Conservation (phyloP, 2,888 invertebrate genomes). For the Phlogophora meticulosa region DNA sequence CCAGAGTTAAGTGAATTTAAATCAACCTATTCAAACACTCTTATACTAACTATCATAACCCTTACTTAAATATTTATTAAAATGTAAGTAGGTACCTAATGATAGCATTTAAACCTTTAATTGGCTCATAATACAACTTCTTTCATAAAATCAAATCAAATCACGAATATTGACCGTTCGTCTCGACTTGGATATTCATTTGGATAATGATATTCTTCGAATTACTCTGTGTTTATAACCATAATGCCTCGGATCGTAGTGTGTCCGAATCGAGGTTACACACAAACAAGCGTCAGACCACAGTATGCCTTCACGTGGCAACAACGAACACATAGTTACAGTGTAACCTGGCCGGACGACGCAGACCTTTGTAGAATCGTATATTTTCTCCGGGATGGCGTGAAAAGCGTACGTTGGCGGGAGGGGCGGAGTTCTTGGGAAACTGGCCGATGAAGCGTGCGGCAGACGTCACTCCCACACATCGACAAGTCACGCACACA, state of each 20-base stretch:
- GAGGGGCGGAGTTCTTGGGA: conserved; percentile 74
- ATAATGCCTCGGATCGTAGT: conserved; percentile 85
- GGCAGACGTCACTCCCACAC: conserved; percentile 90
- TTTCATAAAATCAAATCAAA: conserved; percentile 75
- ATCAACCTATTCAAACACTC: conserved; percentile 27
- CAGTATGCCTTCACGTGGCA: conserved; percentile 88
- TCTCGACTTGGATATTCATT: conserved; percentile 85
- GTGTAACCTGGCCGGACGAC: conserved; percentile 74
- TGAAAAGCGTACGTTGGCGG: conserved; percentile 64
- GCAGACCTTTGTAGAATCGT: conserved; percentile 78
- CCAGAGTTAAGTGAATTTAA: conserved; percentile 39
- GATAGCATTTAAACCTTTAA: conserved; percentile 11
- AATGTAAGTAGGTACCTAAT: conserved; percentile 32
- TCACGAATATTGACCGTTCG: conserved; percentile 75
- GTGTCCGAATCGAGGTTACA: conserved; percentile 90
- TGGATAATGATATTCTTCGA: conserved; percentile 89
- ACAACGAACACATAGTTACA: conserved; percentile 86
- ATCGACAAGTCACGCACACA: conserved; percentile 75
- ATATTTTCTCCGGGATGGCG: conserved; percentile 74
- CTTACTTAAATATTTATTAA: conserved; percentile 20
- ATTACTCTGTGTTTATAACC: conserved; percentile 89
- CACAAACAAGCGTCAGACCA: conserved; percentile 79
- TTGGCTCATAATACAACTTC: conserved; percentile 48
- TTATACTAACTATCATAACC: conserved; percentile 15
- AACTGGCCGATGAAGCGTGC: conserved; percentile 79